phyloP scores from a whole-genome alignment of 2,113 vertebrate genomes.

The Galemys pyrenaicus region DNA sequence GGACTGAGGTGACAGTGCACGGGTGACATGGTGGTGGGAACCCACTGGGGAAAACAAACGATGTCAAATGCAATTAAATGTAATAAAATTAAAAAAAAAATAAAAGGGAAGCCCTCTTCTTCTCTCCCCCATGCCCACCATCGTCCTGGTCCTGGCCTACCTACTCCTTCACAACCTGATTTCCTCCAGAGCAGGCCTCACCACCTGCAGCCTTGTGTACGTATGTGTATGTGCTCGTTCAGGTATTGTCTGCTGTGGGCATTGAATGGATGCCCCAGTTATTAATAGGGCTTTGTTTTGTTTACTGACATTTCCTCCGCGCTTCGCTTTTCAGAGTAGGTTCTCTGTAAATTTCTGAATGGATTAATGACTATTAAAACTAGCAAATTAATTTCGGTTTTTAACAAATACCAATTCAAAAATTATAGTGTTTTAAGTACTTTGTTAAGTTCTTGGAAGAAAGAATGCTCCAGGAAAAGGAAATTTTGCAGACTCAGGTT shows the following conservation, averaged over 20 bases:
- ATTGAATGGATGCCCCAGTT: not conserved
- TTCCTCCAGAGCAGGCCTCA: not conserved
- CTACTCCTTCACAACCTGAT: not conserved
- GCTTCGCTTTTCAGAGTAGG: not conserved
- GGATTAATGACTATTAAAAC: not conserved
- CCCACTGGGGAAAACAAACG: no score
- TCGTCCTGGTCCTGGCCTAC: not conserved
- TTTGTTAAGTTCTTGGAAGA: not conserved
- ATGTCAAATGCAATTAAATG: no score
- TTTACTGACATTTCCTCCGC: not conserved
- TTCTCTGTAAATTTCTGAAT: not conserved
- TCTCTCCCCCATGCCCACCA: not conserved
- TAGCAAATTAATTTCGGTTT: constrained; percentile 7
- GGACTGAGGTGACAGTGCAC: no score
- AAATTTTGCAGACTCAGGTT: not conserved
- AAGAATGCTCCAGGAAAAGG: not conserved
- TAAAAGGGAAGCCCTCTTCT: no score
- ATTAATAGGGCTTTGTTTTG: not conserved
- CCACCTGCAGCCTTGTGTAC: not conserved
- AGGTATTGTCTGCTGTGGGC: not conserved
- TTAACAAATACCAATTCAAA: not conserved
- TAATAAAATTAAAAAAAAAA: no score
- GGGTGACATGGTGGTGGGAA: no score
- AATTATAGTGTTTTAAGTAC: not conserved
- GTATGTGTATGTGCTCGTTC: not conserved